Evolutionary conservation across 1,140 invertebrate species (phyloP), one percentile per base, ranked within the genome.

Genomic region (Helicorthomorpha holstii): DNA sequence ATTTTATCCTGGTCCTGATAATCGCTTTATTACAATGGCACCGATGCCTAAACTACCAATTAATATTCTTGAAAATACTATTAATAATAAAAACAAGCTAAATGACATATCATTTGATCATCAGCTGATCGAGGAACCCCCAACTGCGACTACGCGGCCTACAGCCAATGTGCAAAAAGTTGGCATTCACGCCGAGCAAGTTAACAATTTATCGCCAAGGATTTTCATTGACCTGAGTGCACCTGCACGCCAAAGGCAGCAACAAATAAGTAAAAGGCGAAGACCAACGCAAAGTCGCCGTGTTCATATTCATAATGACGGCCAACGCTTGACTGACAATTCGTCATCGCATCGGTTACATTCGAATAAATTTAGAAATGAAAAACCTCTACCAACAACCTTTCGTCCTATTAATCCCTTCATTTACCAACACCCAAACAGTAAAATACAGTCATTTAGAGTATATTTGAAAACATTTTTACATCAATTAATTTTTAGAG

Each of bases 1-100:
- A 3, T 49, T 49, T 38, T 49, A 49, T 24, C 48, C 48, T 12
- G 48, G 48, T 10, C 34, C 48, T 19, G 34, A 49, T 41, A n/a
- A 24, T 14, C 7, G 34, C 10, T 49, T 49, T 7, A 25, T 49
- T 25, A 49, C 48, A 21, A 19, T 38, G 19, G 48, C 48, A 22
- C 48, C 48, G 7, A 2, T 48, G 27, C 24, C 27, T 27, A 3
- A 22, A 19, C 3, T 25, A 7, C n/a, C 16, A 29, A 27, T 19
- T 3, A 49, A 21, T 21, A 24, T 19, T 22, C 46, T 12, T 10
- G n/a, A n/a, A 38, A 34, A 22, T 49, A 2, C 3, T 25, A 3
- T 49, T 16, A 29, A n/a, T 10, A 7, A 14, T n/a, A 29, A 19
- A 14, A 3, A 22, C 12, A 3, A 49, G 3, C 29, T 12, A 34